These are phyloP conservation scores for Lasius fuliginosus DNA, from an alignment of 2,888 invertebrate genomes.

Conservation along the genomic window DNA sequence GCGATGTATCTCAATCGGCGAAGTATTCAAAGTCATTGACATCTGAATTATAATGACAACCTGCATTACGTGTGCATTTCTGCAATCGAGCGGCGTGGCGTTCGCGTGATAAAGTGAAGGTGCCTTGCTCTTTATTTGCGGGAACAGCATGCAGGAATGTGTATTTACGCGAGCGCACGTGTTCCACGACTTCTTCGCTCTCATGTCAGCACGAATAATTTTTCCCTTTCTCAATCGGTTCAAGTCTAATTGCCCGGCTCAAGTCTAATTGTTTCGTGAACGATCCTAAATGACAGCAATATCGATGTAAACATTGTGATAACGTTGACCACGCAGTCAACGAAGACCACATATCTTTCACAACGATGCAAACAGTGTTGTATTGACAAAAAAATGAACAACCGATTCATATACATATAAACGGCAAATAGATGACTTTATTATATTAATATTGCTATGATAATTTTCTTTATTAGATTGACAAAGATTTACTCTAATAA, in stretches of 20 bases:
- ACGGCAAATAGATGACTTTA: background rate
- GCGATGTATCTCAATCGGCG: background rate
- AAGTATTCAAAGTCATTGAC: background rate
- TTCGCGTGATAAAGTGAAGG: slow-evolving; percentile 71
- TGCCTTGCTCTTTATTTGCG: slow-evolving; percentile 63
- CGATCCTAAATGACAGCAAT: slow-evolving; percentile 60
- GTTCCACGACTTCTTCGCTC: slow-evolving; percentile 57
- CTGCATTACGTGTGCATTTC: background rate
- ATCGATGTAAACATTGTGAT: slow-evolving; percentile 51
- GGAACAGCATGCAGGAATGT: slow-evolving; percentile 70
- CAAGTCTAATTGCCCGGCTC: slow-evolving; percentile 63
- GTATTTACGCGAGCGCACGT: slow-evolving; percentile 64
- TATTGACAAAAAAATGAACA: slow-evolving; percentile 6
- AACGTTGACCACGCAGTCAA: background rate
- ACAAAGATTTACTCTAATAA: background rate
- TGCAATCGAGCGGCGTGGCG: slow-evolving; percentile 38
- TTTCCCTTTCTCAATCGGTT: slow-evolving; percentile 46
- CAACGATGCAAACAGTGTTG: background rate
- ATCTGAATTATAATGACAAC: slow-evolving; percentile 9
- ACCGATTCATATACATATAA: background rate
- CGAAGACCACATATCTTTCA: background rate
- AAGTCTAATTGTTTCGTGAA: slow-evolving; percentile 67
- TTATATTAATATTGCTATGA: background rate
- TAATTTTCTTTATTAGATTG: background rate
- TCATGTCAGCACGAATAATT: slow-evolving; percentile 67